These are phyloP conservation scores for Toxonevra muliebris DNA, from an alignment of 2,888 invertebrate genomes.

Conservation along the genomic window DNA sequence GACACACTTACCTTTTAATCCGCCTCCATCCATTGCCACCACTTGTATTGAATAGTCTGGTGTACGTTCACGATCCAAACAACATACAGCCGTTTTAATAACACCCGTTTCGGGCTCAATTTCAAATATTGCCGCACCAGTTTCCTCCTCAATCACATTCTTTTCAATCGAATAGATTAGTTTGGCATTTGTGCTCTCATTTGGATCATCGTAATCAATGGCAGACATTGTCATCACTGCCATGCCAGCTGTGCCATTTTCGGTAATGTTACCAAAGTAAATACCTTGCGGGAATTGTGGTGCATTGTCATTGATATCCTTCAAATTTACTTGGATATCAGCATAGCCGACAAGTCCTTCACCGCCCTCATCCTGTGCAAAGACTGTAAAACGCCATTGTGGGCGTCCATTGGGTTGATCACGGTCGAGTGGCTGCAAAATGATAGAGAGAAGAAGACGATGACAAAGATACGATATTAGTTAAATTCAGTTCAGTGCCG, in stretches of 20 bases:
- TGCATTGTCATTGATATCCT: conserved; percentile 97
- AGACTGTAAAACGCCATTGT: conserved; percentile 94
- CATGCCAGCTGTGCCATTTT: conserved; percentile 96
- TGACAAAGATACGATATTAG: too few relatives aligned
- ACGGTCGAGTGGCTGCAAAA: conserved; percentile 86
- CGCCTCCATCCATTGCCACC: conserved; percentile 93
- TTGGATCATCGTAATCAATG: conserved; percentile 94
- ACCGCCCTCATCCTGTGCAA: conserved; percentile 94
- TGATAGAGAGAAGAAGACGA: too few relatives aligned
- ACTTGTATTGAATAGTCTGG: conserved; percentile 97
- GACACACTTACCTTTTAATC: conserved; percentile 79
- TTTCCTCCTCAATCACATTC: conserved; percentile 95
- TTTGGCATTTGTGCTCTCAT: conserved; percentile 93
- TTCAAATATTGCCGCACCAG: conserved; percentile 94
- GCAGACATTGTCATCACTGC: conserved; percentile 98
- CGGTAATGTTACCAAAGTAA: conserved; percentile 93
- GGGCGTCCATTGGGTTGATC: conserved; percentile 96
- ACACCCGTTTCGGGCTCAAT: conserved; percentile 95
- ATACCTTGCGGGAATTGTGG: conserved; percentile 94
- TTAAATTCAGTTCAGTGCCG: too few relatives aligned
- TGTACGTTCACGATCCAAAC: conserved; percentile 90
- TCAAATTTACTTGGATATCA: conserved; percentile 95
- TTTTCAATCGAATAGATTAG: conserved; percentile 95
- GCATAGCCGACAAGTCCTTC: conserved; percentile 95
- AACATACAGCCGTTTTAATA: conserved; percentile 93